Base-by-base conservation (phyloP, 2,113 vertebrate genomes). In the Crotalus tigris region DNA sequence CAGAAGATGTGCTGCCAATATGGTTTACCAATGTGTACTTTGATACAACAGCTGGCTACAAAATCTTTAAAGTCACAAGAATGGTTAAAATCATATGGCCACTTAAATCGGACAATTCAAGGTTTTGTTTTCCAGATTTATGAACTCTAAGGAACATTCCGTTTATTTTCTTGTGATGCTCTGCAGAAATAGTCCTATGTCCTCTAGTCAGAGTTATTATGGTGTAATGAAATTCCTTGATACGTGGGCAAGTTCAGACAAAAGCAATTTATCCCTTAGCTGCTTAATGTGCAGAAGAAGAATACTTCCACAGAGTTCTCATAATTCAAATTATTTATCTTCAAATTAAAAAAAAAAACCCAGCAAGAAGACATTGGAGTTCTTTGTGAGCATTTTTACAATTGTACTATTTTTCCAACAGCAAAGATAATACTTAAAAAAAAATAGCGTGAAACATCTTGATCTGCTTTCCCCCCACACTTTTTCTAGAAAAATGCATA, bases 291-390 rank as follows among this genome's bases (percentile, higher is more conserved):
- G 90, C 92, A 15, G n/a, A 64, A 58, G 69, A 44, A 57, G 69
- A 44, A 57, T 33, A 44, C 15, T 19, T 64, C 21, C 26, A 33
- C 46, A 64, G 87, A 86, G 94, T 33, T 69, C 88, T 44, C 12
- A 0, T 11, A 39, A 58, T 87, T 44, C 49, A 93, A 5, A 58
- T 46, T 88, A 91, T 93, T 24, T 55, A 81, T 93, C 85, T 94
- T 93, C 75, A 96, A 93, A 87, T 85, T 91, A 44, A 94, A 46
- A 51, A 58, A 39, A 12, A 59, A 58, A 6, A n/a, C n/a, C 17
- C 94, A 94, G 88, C 95, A 64, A 96, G 94, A 94, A 91, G 93
- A 92, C 92, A 94, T 94, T 95, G 15, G 2, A 91, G 93, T 95
- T n/a, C 88, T 97, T 92, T 95, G 59, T n/a, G 53, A 58, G 17